Evolutionary conservation across 2,888 invertebrate genomes (phyloP).

Genomic region (Coelinius sp.): DNA sequence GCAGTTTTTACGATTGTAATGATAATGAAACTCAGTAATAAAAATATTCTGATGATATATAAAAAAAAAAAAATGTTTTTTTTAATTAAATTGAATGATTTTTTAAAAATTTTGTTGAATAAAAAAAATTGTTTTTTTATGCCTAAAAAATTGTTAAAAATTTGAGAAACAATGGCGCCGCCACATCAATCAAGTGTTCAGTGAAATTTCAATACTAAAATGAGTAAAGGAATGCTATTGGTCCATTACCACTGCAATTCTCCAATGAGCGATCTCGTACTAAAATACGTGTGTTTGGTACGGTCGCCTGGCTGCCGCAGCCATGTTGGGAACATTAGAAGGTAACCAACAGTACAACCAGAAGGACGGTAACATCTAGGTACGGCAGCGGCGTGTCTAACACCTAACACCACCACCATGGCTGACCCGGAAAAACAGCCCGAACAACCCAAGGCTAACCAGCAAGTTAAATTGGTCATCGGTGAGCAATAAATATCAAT

Average conservation of each 20-base stretch:
- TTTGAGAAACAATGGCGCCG: not conserved
- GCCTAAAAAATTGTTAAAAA: not conserved
- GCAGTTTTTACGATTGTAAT: not conserved
- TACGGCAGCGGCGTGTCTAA: conserved; percentile 72
- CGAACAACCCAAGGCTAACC: conserved; percentile 80
- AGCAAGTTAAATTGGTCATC: conserved; percentile 87
- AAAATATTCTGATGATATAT: conserved; percentile 5
- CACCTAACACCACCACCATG: conserved; percentile 84
- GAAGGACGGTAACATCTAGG: conserved; percentile 73
- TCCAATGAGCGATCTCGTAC: conserved; percentile 54
- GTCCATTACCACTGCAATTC: conserved; percentile 35
- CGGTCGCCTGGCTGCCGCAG: conserved; percentile 64
- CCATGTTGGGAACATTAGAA: conserved; percentile 71
- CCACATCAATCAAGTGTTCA: not conserved
- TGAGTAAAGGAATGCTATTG: conserved; percentile 40
- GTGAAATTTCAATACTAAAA: conserved; percentile 10
- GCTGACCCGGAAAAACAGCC: conserved; percentile 95
- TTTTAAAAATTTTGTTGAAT: not conserved
- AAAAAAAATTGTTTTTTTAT: not conserved
- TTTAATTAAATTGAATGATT: not conserved
- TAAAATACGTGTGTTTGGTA: conserved; percentile 55
- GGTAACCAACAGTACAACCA: conserved; percentile 72
- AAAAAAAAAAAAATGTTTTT: not conserved
- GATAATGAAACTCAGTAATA: conserved; percentile 2
- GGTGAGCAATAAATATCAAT: conserved; percentile 72